Evolutionary conservation across 1,140 invertebrate species (phyloP).

Genomic region (Aricia agestis): DNA sequence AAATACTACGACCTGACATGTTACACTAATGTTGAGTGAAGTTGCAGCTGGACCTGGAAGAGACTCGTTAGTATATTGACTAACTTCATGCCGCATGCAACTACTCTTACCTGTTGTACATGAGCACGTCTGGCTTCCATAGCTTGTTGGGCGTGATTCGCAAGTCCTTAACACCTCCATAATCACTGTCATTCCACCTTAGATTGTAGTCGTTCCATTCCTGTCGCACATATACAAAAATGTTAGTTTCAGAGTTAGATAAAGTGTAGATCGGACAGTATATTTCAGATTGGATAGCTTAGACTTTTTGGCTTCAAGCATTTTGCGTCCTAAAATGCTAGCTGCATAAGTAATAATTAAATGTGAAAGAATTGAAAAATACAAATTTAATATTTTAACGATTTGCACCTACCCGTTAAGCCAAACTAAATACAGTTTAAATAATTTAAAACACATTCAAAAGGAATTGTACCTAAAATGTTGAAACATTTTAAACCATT

Average conservation of each 20-base stretch:
- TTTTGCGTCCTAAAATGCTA: background rate
- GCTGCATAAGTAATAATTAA: background rate
- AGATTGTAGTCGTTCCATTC: slow-evolving; percentile 99
- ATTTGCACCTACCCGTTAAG: background rate
- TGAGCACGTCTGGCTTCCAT: slow-evolving; percentile 98
- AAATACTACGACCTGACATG: background rate
- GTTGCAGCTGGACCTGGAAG: slow-evolving; percentile 24
- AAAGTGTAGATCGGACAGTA: slow-evolving; percentile 18
- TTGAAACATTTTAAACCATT: background rate
- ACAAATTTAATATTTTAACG: background rate
- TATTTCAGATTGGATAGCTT: background rate
- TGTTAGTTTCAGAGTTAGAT: slow-evolving; percentile 33
- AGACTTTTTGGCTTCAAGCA: background rate
- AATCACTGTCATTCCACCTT: slow-evolving; percentile 95
- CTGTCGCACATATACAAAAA: slow-evolving; percentile 75
- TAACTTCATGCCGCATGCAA: slow-evolving; percentile 29
- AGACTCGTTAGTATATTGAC: slow-evolving; percentile 24
- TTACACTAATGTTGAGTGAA: background rate
- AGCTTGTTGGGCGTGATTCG: slow-evolving; percentile 95
- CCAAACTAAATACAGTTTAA: background rate
- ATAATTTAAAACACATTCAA: background rate
- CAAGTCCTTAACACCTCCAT: slow-evolving; percentile 94
- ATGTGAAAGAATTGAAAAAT: background rate
- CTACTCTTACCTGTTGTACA: slow-evolving; percentile 95
- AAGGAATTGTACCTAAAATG: too few species aligned